These are phyloP conservation scores for Heliconius melpomene DNA, from an alignment of 1,140 invertebrate genomes.

Conservation along the genomic window DNA sequence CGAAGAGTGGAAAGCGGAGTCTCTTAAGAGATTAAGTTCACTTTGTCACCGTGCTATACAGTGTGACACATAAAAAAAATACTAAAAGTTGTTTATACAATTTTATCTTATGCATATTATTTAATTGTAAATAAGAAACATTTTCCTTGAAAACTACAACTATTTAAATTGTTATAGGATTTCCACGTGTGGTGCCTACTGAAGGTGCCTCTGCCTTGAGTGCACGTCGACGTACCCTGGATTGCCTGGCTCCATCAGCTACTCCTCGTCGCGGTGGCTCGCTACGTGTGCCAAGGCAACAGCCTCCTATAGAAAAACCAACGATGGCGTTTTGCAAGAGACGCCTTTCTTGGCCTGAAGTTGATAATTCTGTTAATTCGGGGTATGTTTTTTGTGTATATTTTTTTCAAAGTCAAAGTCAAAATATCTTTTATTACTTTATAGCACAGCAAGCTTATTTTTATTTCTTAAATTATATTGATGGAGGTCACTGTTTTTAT, in stretches of 20 bases:
- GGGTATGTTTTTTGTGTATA: slow-evolving; percentile 88
- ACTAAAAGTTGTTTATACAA: no score
- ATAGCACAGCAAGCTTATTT: no score
- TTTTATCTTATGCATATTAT: no score
- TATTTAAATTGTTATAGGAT: slow-evolving; percentile 62
- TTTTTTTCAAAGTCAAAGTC: no score
- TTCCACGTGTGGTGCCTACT: slow-evolving; percentile 84
- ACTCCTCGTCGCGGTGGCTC: slow-evolving; percentile 82
- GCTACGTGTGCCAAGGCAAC: slow-evolving; percentile 81
- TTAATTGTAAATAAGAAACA: no score
- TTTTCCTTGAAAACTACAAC: background rate
- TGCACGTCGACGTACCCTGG: slow-evolving; percentile 82
- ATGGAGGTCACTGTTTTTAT: no score
- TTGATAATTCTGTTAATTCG: slow-evolving; percentile 89
- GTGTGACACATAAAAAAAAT: no score
- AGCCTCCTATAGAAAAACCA: slow-evolving; percentile 82
- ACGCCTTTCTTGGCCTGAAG: slow-evolving; percentile 89
- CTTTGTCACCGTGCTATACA: no score
- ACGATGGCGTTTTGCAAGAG: slow-evolving; percentile 87
- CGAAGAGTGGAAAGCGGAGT: no score
- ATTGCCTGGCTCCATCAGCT: slow-evolving; percentile 82
- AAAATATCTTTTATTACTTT: no score
- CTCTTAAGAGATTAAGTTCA: no score
- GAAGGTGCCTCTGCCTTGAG: slow-evolving; percentile 83
- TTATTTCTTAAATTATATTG: no score